Base-by-base conservation (phyloP, 2,888 invertebrate genomes). In the Lasioglossum morio region DNA sequence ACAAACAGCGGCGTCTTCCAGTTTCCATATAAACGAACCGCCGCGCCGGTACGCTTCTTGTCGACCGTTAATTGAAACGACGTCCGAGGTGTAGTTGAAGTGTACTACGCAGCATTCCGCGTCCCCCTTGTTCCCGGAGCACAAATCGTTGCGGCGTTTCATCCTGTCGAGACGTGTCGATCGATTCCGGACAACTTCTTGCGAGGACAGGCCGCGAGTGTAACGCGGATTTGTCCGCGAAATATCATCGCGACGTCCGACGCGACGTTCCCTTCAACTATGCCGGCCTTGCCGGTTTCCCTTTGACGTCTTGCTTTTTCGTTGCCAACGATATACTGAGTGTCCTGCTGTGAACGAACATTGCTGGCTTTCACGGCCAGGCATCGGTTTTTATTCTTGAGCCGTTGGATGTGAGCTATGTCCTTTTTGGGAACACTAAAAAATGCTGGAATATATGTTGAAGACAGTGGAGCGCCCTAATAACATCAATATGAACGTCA, bases 161-260 rank as follows among this genome's bases (percentile, higher is more conserved):
- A 79, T 81, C 79, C 82, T 73, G 81, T 80, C 80, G 74, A 40
- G 70, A 69, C 73, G 69, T 72, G 75, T 79, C 82, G 83, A 91
- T 85, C 87, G 77, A 80, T 78, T 84, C 88, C 89, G 87, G 89
- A 91, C 92, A 90, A 88, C 92, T 91, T 90, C 81, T 88, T 88
- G 72, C 80, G 8, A 19, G 23, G 27, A 10, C 43, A 53, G 66
- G 43, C 37, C 76, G 72, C 57, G 46, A 46, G 60, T 57, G 86
- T 74, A 86, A 79, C 77, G 87, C 78, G 90, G 89, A 93, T 88
- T 89, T 88, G 78, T 88, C 87, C 70, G 82, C 76, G 74, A 76
- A 79, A 87, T 81, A 85, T 82, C 80, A 37, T n/a, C 72, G 43
- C 40, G 57, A 27, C n/a, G 46, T 77, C 53, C 73, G 73, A 34